Conservation (phyloP, 2,113 vertebrate species). For the Campylorhamphus procurvoides region DNA sequence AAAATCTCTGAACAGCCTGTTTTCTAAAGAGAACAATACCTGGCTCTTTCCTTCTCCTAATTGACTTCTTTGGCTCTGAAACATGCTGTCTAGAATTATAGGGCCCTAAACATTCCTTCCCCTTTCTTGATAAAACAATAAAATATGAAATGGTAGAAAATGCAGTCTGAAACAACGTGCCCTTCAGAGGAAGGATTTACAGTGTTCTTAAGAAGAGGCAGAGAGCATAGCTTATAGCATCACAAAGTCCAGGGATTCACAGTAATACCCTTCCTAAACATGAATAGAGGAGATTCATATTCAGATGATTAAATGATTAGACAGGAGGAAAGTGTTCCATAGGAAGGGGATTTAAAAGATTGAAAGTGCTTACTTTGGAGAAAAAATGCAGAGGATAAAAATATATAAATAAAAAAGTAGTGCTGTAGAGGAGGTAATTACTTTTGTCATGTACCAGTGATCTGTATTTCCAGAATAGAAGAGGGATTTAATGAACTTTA, state of each 20-base stretch:
- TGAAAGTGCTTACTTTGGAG: neutral
- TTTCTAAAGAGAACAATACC: neutral
- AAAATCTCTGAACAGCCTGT: neutral
- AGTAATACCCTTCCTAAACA: neutral
- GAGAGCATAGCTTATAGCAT: neutral
- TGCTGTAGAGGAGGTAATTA: neutral
- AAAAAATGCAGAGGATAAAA: neutral
- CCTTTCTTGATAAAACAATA: neutral
- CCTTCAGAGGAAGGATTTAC: neutral
- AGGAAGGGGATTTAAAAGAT: neutral
- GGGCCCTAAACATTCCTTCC: neutral
- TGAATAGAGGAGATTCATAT: neutral
- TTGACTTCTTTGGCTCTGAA: neutral
- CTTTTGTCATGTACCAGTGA: neutral
- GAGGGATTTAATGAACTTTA: neutral
- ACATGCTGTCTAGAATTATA: neutral
- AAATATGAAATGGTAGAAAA: neutral
- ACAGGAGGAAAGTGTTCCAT: neutral
- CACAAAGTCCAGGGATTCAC: slow-evolving; percentile 1
- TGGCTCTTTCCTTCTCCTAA: neutral
- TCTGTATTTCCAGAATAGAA: neutral
- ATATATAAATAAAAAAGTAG: neutral
- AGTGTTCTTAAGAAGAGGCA: neutral
- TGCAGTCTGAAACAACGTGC: neutral
- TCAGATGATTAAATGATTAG: slow-evolving; percentile 9